A percentile compares a stretch with the other conserved stretches of the same genome.
Conservation (phyloP, 2,888 invertebrate genomes). For the Tenthredo notha region DNA sequence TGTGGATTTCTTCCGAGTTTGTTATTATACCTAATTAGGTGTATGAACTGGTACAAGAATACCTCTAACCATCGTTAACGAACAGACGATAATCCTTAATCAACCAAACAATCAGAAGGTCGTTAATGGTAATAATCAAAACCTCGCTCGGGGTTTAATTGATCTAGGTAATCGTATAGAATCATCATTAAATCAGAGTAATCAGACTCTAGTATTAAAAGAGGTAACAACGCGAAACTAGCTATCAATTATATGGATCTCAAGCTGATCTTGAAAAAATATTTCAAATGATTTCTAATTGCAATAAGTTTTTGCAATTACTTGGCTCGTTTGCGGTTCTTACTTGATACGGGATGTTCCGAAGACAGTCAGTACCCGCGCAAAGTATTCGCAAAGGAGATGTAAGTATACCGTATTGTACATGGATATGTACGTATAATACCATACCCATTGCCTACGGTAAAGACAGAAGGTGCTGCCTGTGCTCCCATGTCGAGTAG, state of each 20-base stretch:
- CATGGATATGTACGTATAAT: not conserved
- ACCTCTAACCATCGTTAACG: not conserved
- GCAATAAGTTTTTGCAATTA: conserved; percentile 32
- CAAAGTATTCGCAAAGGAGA: not conserved
- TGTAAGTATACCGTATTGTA: conserved; percentile 34
- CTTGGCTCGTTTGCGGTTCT: conserved; percentile 24
- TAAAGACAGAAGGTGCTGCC: conserved; percentile 43
- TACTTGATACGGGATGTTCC: not conserved
- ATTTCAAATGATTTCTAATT: not conserved
- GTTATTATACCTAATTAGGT: not conserved
- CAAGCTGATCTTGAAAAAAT: conserved; percentile 8
- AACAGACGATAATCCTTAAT: conserved; percentile 2
- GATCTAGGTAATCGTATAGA: not conserved
- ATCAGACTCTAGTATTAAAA: conserved; percentile 9
- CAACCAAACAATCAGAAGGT: conserved; percentile 25
- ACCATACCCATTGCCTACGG: not conserved
- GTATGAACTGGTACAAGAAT: not conserved
- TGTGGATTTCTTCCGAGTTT: not conserved
- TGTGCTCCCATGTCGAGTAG: conserved; percentile 47
- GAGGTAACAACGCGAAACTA: conserved; percentile 1
- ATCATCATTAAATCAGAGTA: not conserved
- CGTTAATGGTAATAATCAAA: conserved; percentile 19
- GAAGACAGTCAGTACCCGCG: not conserved
- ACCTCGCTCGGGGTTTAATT: conserved; percentile 1
- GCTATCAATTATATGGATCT: conserved; percentile 1